phyloP scores from a whole-genome alignment of 2,113 vertebrate genomes.

The Zosterops lateralis region DNA sequence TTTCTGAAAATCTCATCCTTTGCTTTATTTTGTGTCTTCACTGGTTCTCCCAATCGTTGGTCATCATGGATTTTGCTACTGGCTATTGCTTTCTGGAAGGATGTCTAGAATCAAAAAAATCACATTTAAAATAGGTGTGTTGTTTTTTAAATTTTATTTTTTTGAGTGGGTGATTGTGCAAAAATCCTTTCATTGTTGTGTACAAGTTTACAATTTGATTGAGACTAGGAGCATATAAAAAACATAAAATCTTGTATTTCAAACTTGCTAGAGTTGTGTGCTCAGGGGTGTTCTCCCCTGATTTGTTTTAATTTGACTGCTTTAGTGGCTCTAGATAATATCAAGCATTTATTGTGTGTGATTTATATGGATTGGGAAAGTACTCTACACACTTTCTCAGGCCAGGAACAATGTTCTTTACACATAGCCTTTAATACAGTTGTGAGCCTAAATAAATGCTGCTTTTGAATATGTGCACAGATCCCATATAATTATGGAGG shows the following conservation, averaged over 20 bases:
- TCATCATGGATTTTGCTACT: background rate
- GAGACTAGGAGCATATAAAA: background rate
- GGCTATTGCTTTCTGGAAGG: background rate
- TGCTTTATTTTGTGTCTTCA: background rate
- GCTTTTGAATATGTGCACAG: background rate
- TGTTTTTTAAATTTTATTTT: background rate
- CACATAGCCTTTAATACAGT: background rate
- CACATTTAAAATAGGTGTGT: background rate
- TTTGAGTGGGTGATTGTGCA: background rate
- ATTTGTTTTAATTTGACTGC: slow-evolving; percentile 1
- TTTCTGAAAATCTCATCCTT: background rate
- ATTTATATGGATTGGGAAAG: slow-evolving; percentile 8
- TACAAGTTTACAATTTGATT: background rate
- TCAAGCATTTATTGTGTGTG: background rate
- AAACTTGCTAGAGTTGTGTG: background rate
- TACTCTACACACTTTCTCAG: background rate
- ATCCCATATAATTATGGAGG: background rate
- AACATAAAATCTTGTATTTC: background rate
- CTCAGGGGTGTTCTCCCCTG: background rate
- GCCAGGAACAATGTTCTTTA: background rate
- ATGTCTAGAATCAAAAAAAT: background rate
- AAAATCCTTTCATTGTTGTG: background rate
- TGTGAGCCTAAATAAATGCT: background rate
- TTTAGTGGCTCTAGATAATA: background rate
- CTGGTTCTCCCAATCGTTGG: rapidly evolving